A percentile compares a stretch with the other conserved stretches of the same genome.
Conservation (phyloP, 2,888 invertebrate genomes). For the Ectemnius continuus region DNA sequence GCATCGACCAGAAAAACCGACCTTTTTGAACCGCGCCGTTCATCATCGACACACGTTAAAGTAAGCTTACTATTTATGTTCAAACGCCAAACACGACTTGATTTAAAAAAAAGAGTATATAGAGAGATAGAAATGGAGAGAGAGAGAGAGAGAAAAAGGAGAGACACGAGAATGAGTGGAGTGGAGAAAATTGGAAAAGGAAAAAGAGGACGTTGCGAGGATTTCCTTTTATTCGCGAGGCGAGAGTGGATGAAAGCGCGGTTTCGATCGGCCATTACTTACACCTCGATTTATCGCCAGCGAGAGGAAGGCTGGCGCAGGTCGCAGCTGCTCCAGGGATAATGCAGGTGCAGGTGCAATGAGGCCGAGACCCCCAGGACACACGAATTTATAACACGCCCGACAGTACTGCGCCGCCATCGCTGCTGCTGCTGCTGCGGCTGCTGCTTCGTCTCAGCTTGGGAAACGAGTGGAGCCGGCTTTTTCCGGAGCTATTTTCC, state of each 20-base stretch:
- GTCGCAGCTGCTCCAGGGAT: constrained; percentile 47
- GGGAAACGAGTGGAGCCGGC: constrained; percentile 11
- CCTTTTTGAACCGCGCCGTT: too few relatives aligned
- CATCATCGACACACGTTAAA: too few relatives aligned
- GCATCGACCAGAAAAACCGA: too few relatives aligned
- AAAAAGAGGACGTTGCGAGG: constrained; percentile 11
- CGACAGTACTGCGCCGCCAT: constrained; percentile 15
- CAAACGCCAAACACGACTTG: too few relatives aligned
- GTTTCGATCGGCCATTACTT: constrained; percentile 59
- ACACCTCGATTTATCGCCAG: constrained; percentile 58
- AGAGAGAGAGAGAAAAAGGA: not conserved
- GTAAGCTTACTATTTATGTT: too few relatives aligned
- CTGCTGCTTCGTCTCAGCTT: too few relatives aligned
- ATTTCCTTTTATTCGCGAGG: constrained; percentile 46
- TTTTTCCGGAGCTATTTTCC: constrained; percentile 28
- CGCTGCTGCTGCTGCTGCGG: too few relatives aligned
- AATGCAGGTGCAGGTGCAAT: constrained; percentile 54
- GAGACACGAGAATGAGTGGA: too few relatives aligned
- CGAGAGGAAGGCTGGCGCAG: constrained; percentile 26
- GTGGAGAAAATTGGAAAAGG: constrained; percentile 9
- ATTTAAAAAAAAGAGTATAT: too few relatives aligned
- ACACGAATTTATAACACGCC: constrained; percentile 57
- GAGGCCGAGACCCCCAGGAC: constrained; percentile 40
- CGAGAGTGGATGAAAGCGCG: constrained; percentile 28
- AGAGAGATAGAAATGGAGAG: not conserved